Base-by-base conservation (phyloP, 2,797 vertebrate genomes). In the Coilia nasus region DNA sequence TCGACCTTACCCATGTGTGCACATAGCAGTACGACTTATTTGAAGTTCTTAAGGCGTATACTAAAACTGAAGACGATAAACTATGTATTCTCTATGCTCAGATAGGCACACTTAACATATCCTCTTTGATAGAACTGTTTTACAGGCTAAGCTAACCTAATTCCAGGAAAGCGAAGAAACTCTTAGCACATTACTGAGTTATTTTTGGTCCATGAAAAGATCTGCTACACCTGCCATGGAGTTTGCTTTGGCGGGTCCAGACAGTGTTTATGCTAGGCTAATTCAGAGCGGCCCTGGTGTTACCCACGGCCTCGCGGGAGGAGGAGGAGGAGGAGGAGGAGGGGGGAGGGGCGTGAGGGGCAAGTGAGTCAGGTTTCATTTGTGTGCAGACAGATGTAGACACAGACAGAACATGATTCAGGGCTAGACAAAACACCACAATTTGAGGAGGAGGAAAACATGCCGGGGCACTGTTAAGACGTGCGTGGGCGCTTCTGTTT, bases 371-470 rank as follows among this genome's bases (percentile, higher is more conserved):
- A 84, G 17, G 82, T 86, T 85, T 88, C 83, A 80, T 83, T 57
- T 81, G 83, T 64, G 82, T 87, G n/a, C 83, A 81, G 83, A 84
- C 54, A 59, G 75, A 78, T 21, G 71, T 67, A 67, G 17, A 47
- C 64, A 41, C 54, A 75, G 84, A 85, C 80, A 85, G 89, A 89
- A 89, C 90, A 89, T 6, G 81, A 31, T 71, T 25, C 47, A 56
- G 35, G 31, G 12, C 23, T 21, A 87, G 87, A 87, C 83, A 84
- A 84, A 87, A 87, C 83, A 83, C 5, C 21, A 19, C 71, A 41
- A 4, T 78, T 78, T 78, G 71, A 44, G 31, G 15, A 78, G 71
- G 35, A 75, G 71, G 19, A 44, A 41, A 44, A 44, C 21, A 15
- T 12, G 19, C 35, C 44, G 21, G 19, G 0, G 31, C 31, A 25